phyloP scores from a whole-genome alignment of 2,797 vertebrate species.

The Falco naumanni region DNA sequence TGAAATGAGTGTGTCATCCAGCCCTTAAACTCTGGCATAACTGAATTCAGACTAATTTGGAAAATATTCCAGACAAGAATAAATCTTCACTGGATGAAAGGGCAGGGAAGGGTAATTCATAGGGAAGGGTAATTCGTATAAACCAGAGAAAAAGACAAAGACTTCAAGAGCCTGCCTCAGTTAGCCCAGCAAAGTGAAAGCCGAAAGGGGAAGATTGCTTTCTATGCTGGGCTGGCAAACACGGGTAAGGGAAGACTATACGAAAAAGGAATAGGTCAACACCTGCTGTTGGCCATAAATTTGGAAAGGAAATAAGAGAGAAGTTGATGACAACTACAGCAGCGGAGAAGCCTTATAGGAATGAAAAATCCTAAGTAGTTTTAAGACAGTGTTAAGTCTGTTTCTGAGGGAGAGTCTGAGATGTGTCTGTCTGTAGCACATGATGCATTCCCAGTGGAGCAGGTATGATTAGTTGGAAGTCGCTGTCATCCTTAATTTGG shows the following conservation, averaged over 20 bases:
- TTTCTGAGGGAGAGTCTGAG: not conserved
- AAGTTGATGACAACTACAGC: not conserved
- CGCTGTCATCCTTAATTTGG: not conserved
- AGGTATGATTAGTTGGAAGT: constrained; percentile 2
- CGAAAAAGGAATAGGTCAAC: not conserved
- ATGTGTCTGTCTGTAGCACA: not conserved
- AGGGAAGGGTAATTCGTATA: not conserved
- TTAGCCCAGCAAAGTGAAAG: not conserved
- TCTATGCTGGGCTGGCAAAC: not conserved
- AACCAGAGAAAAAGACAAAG: not conserved
- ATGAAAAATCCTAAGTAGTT: not conserved
- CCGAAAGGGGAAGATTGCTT: not conserved
- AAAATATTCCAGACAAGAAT: not conserved
- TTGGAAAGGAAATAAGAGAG: constrained; percentile 23
- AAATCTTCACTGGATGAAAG: not conserved
- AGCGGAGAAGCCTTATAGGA: not conserved
- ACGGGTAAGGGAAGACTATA: not conserved
- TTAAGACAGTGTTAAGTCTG: not conserved
- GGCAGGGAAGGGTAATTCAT: not conserved
- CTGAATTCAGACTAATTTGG: not conserved
- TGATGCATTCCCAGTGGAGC: not conserved
- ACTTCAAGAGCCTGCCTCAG: not conserved
- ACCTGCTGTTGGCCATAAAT: constrained; percentile 4
- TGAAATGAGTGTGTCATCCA: not conserved
- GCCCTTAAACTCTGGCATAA: not conserved